Percentiles rank a stretch among this genome's conserved stretches.
Evolutionary conservation across 2,797 vertebrate genomes (phyloP).

Genomic region (Prionace glauca): DNA sequence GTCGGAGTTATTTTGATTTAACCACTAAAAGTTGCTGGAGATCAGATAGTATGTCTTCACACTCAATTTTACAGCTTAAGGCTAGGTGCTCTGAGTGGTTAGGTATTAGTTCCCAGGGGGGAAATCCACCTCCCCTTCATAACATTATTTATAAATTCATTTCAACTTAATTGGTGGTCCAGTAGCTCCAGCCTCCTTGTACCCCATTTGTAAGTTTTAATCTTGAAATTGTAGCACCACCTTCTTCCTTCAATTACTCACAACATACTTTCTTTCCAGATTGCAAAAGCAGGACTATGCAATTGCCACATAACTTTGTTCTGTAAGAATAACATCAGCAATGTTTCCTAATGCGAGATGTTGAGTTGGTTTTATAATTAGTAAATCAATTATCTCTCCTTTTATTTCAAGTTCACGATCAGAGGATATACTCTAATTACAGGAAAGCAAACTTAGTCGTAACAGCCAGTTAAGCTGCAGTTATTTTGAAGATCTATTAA

Average conservation of each 20-base stretch:
- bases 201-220: not conserved
- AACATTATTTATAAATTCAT: not conserved
- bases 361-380: not conserved
- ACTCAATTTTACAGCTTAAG: too few species aligned
- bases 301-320: not conserved
- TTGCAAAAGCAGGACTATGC: not conserved
- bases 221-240: not conserved
- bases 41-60: too few species aligned
- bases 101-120: too few species aligned
- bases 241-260: not conserved
- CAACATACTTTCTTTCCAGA: not conserved
- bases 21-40: too few species aligned
- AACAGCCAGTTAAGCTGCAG: not conserved
- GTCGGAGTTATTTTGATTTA: too few species aligned
- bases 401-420: not conserved
- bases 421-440: not conserved
- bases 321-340: not conserved
- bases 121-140: too few species aligned
- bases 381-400: not conserved
- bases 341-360: not conserved
- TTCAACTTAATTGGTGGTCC: not conserved
- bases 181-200: not conserved
- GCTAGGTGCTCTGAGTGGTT: too few species aligned
- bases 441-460: not conserved
- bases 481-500: not conserved